Percentiles rank a stretch among this genome's conserved stretches.
phyloP scores from a whole-genome alignment of 2,888 invertebrate genomes.

The Drosophila leonis region DNA sequence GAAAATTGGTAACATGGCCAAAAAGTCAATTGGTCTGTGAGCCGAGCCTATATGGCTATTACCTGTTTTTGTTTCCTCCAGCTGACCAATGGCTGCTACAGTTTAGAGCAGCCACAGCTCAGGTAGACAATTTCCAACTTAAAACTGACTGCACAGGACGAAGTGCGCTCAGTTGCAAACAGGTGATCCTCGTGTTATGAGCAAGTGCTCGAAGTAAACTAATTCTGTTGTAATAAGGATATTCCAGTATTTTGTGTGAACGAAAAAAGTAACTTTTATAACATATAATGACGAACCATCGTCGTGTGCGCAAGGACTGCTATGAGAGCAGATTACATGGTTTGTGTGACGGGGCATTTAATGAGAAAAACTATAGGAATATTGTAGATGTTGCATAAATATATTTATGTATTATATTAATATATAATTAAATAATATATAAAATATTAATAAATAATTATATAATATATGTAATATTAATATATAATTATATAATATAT shows the following conservation, averaged over 20 bases:
- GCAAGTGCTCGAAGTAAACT: constrained; percentile 38
- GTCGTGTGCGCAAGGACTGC: constrained; percentile 73
- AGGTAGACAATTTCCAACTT: constrained; percentile 43
- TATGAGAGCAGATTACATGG: constrained; percentile 72
- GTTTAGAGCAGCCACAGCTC: constrained; percentile 2
- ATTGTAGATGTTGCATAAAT: not conserved
- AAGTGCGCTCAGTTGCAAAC: constrained; percentile 73
- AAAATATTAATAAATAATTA: no score
- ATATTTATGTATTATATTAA: no score
- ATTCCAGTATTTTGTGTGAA: not conserved
- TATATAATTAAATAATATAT: no score
- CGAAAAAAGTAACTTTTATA: not conserved
- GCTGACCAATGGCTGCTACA: constrained; percentile 55
- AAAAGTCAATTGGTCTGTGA: constrained; percentile 74
- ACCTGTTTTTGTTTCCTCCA: not conserved
- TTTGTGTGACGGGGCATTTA: constrained; percentile 47
- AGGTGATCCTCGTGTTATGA: constrained; percentile 79
- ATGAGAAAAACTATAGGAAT: not conserved
- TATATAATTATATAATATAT: no score
- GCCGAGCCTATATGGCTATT: constrained; percentile 26
- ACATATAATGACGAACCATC: constrained; percentile 78
- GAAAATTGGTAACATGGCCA: constrained; percentile 67
- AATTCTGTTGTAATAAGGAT: not conserved
- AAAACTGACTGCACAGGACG: constrained; percentile 57
- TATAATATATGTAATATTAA: no score